Evolutionary conservation across 2,113 vertebrate genomes (phyloP).

Genomic region (Mionectes macconnelli): DNA sequence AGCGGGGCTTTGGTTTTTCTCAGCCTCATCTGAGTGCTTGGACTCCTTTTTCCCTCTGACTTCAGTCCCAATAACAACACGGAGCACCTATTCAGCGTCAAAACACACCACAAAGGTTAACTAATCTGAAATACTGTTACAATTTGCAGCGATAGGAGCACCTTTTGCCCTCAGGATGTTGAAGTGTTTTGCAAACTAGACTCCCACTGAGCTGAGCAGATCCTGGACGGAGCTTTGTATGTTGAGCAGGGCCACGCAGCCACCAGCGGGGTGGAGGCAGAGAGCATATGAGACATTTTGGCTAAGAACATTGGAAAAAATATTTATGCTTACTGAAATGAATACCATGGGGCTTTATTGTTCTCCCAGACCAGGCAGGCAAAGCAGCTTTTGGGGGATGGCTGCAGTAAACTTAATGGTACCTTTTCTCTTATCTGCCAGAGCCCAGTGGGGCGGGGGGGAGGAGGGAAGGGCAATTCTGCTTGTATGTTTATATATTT

Average conservation of each 20-base stretch:
- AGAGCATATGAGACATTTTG: neutral
- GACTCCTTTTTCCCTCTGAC: neutral
- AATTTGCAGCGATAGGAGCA: neutral
- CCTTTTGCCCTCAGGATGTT: neutral
- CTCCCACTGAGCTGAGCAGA: neutral
- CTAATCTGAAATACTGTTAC: neutral
- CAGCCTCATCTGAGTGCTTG: neutral
- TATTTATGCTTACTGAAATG: slow-evolving; percentile 24
- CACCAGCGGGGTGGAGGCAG: slow-evolving; percentile 22
- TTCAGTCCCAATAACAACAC: neutral
- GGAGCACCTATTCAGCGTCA: neutral
- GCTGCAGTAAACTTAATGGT: neutral
- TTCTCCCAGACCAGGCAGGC: neutral
- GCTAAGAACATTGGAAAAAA: slow-evolving; percentile 26
- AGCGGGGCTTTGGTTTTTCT: slow-evolving; percentile 2
- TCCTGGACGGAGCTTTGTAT: neutral
- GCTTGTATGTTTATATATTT: neutral
- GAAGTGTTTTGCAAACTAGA: neutral
- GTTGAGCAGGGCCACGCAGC: neutral
- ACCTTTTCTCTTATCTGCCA: neutral
- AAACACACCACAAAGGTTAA: neutral
- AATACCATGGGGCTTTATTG: slow-evolving; percentile 4
- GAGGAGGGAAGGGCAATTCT: no score
- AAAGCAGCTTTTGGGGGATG: neutral
- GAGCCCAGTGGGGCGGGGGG: neutral